A percentile compares a stretch with the other conserved stretches of the same genome.
Conservation (phyloP, 2,113 vertebrate genomes). For the Xenopus laevis region DNA sequence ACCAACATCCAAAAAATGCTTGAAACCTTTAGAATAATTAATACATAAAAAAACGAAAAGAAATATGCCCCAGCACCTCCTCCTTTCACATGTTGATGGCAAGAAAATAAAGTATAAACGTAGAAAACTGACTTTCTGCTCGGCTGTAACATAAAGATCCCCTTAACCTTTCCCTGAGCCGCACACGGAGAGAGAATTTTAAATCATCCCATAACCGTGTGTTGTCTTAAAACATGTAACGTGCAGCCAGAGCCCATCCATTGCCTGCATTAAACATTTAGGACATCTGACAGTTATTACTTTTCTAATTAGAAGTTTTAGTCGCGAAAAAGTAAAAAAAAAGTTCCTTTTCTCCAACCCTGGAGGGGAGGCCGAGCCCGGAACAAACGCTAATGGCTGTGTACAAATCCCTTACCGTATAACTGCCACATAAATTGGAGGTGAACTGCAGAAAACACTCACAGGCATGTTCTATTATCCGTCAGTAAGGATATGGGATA, state of each 20-base stretch:
- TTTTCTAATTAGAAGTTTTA: slow-evolving; percentile 43
- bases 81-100: neutral
- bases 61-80: too few relatives aligned
- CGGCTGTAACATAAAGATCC: slow-evolving; percentile 29
- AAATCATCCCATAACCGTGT: slow-evolving; percentile 39
- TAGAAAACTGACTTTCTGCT: slow-evolving; percentile 28
- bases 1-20: too few relatives aligned
- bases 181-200: slow-evolving; percentile 33
- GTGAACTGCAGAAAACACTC: slow-evolving; percentile 26
- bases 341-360: slow-evolving; percentile 8
- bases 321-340: slow-evolving; percentile 5
- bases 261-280: slow-evolving; percentile 44
- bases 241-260: slow-evolving; percentile 19
- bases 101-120: slow-evolving; percentile 34
- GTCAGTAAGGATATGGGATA: slow-evolving; percentile 17
- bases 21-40: too few relatives aligned
- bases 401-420: slow-evolving; percentile 36
- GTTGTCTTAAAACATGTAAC: slow-evolving; percentile 32
- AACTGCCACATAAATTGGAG: slow-evolving; percentile 34
- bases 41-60: too few relatives aligned
- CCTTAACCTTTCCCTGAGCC: slow-evolving; percentile 21
- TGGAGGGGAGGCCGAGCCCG: slow-evolving; percentile 9
- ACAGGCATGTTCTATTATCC: slow-evolving; percentile 22
- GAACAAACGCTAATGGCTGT: slow-evolving; percentile 10
- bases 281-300: slow-evolving; percentile 32